These are phyloP conservation scores for Castor canadensis DNA, from an alignment of 2,113 vertebrate genomes.

Conservation along the genomic window DNA sequence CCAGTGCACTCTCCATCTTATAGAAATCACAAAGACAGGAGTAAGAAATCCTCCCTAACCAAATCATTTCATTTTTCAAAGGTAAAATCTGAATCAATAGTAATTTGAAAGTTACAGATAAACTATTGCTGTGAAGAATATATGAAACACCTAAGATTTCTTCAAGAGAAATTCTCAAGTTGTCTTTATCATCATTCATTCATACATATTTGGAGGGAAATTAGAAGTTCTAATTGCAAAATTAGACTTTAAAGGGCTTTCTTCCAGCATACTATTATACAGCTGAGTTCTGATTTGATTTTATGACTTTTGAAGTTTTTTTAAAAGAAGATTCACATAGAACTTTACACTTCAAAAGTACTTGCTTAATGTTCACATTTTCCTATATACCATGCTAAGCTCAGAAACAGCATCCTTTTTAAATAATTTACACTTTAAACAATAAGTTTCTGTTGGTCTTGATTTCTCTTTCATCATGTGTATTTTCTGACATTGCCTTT, in stretches of 20 bases:
- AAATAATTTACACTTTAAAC: slow-evolving; percentile 30
- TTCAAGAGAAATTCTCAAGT: not conserved
- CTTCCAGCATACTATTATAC: not conserved
- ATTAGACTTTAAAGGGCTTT: slow-evolving; percentile 25
- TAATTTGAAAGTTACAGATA: slow-evolving; percentile 40
- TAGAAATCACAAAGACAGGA: not conserved
- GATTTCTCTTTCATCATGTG: not conserved
- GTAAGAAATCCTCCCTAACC: not conserved
- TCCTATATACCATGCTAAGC: not conserved
- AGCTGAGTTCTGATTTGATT: slow-evolving; percentile 22
- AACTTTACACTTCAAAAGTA: slow-evolving; percentile 23
- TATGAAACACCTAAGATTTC: not conserved
- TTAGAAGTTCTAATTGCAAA: slow-evolving; percentile 14
- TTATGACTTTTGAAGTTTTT: not conserved
- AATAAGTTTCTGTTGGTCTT: not conserved
- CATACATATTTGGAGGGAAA: not conserved
- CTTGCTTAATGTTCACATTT: not conserved
- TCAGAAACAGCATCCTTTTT: not conserved
- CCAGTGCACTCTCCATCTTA: not conserved
- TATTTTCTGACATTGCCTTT: slow-evolving; percentile 27
- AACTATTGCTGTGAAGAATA: not conserved
- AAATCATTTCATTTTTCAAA: not conserved
- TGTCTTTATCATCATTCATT: not conserved
- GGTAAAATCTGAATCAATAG: not conserved
- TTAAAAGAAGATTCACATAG: not conserved